These are phyloP conservation scores for Calliphora vicina DNA, from an alignment of 1,140 invertebrate species.

Conservation along the genomic window DNA sequence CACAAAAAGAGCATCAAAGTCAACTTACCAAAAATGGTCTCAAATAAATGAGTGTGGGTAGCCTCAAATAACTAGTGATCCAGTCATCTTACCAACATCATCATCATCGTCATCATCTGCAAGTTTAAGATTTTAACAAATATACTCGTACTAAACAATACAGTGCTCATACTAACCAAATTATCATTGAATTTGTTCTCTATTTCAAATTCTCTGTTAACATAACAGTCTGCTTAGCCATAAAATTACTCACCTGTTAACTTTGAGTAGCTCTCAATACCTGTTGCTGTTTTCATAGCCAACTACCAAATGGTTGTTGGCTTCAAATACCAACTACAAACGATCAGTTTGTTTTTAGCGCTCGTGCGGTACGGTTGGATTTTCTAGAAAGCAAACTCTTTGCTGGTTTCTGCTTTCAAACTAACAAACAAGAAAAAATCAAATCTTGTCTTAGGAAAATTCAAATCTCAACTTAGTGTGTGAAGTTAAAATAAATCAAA, in stretches of 20 bases:
- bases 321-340: slow-evolving; percentile 26
- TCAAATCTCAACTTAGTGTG: slow-evolving; percentile 23
- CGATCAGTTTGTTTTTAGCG: slow-evolving; percentile 61
- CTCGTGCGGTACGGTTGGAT: slow-evolving; percentile 61
- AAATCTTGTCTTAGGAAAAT: neutral
- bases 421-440: slow-evolving; percentile 15
- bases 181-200: neutral
- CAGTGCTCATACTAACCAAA: neutral
- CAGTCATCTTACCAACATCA: neutral
- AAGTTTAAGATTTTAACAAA: neutral
- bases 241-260: neutral
- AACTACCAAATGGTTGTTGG: slow-evolving; percentile 21
- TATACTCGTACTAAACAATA: neutral
- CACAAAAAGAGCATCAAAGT: neutral
- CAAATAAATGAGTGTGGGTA: slow-evolving; percentile 23
- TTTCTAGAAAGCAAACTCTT: slow-evolving; percentile 43
- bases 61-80: neutral
- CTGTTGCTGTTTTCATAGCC: slow-evolving; percentile 1
- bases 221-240: neutral
- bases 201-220: neutral
- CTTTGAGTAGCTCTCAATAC: neutral
- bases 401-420: slow-evolving; percentile 15
- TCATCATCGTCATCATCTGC: neutral
- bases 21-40: neutral
- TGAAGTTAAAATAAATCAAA: neutral